Base-by-base conservation (phyloP, 2,888 invertebrate genomes). In the Noctua fimbriata region DNA sequence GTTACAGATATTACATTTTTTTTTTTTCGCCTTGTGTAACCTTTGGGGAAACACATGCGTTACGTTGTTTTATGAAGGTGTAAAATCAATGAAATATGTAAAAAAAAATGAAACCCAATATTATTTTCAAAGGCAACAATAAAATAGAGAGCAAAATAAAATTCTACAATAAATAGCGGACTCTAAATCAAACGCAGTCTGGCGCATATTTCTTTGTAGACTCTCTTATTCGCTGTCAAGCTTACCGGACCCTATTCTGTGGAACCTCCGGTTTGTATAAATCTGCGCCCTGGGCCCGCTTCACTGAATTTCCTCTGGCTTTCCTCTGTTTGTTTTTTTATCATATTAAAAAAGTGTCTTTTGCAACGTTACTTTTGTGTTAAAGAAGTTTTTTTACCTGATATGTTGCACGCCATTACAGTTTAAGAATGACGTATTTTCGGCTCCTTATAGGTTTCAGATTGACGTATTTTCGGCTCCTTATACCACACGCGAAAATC, bases 291-390 rank as follows among this genome's bases (percentile, higher is more conserved):
- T 69, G 74, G 78, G 87, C 88, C 79, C 88, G 90, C 89, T 88
- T 82, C 89, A 89, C 91, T 91, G 90, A 88, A 89, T 89, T 90
- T 90, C 88, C 90, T 88, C 83, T 86, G 88, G 87, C 82, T 90
- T 92, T 90, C 89, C 86, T 84, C 87, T 90, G 87, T 91, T 92
- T 92, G 90, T 92, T 91, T 92, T 90, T 86, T 82, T 87, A 85
- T 90, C 89, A 85, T 90, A 90, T 91, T 89, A 87, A 88, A 63
- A 36, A 88, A 89, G 84, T 84, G 85, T 82, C 55, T 16, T 21
- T 44, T 7, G 36, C 9, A 3, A 75, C 78, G 73, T 77, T 71
- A 21, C 14, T 9, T 10, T 18, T 47, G 16, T 52, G 2, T 32
- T 69, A 24, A 58, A 52, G 2, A 32, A 52, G 52, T 28, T 52